Conservation (phyloP, 2,113 vertebrate genomes). For the Rattus rattus region DNA sequence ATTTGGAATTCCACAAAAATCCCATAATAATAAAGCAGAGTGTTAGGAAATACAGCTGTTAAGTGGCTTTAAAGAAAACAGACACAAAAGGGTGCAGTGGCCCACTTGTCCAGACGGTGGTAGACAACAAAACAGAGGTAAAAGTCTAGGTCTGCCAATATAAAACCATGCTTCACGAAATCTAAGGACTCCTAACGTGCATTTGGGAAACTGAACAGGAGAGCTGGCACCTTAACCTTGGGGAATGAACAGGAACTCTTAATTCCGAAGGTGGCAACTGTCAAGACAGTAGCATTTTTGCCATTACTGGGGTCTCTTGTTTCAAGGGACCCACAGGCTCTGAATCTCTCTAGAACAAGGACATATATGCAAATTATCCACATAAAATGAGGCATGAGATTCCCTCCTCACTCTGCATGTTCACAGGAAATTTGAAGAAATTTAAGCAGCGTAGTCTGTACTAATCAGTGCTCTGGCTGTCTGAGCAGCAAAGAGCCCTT, state of each 20-base stretch:
- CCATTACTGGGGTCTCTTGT: constrained; percentile 23
- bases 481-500: constrained; percentile 53
- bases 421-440: constrained; percentile 42
- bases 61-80: neutral
- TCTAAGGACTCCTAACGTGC: neutral
- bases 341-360: constrained; percentile 31
- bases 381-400: constrained; percentile 45
- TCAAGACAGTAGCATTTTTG: constrained; percentile 61
- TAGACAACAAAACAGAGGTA: neutral
- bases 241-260: neutral
- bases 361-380: constrained; percentile 62
- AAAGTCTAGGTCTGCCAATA: constrained; percentile 19
- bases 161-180: constrained; percentile 26
- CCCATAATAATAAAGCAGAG: neutral
- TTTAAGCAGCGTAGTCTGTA: constrained; percentile 24
- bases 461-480: constrained; percentile 12
- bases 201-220: constrained; percentile 57
- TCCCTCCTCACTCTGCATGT: neutral
- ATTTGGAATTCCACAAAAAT: neutral
- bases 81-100: neutral
- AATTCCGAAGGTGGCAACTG: constrained; percentile 45
- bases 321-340: neutral
- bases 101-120: neutral
- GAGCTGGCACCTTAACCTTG: constrained; percentile 29
- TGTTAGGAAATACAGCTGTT: neutral